Conservation (phyloP, 2,113 vertebrate species). For the Cephalopholis sonnerati region DNA sequence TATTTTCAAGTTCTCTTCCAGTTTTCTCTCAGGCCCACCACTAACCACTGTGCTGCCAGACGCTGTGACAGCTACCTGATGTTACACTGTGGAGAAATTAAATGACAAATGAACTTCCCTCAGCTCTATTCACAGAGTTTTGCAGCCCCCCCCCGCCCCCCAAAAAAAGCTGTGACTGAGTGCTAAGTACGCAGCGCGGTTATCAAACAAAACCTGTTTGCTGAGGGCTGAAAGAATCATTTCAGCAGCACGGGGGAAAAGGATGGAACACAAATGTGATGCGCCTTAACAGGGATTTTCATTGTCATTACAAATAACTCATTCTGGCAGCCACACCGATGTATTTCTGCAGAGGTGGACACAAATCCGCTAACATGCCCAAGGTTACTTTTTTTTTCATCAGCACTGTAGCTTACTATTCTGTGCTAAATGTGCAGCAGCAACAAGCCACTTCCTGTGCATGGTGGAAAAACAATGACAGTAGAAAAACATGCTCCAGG, state of each 20-base stretch:
- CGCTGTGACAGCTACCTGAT: neutral
- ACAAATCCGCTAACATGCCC: constrained; percentile 24
- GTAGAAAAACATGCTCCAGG: neutral
- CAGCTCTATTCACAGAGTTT: constrained; percentile 1
- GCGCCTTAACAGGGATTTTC: constrained; percentile 26
- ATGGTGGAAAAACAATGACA: constrained; percentile 16
- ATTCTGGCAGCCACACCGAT: constrained; percentile 13
- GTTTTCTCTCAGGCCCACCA: neutral
- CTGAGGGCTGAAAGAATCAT: constrained; percentile 36
- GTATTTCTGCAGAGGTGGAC: constrained; percentile 47
- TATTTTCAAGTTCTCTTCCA: neutral
- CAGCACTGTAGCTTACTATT: neutral
- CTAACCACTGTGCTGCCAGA: neutral
- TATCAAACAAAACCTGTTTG: constrained; percentile 35
- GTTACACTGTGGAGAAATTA: neutral
- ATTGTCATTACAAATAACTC: constrained; percentile 45
- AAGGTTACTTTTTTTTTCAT: constrained; percentile 28
- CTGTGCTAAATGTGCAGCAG: neutral
- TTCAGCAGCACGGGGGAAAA: neutral
- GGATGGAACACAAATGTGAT: constrained; percentile 11
- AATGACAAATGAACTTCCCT: constrained; percentile 21
- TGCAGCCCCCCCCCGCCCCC: too few species aligned
- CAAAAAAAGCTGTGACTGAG: neutral
- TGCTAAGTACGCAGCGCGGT: neutral
- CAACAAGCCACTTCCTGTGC: neutral